Evolutionary conservation across 2,888 invertebrate species (phyloP).

Genomic region (Cyclophora albipunctata): DNA sequence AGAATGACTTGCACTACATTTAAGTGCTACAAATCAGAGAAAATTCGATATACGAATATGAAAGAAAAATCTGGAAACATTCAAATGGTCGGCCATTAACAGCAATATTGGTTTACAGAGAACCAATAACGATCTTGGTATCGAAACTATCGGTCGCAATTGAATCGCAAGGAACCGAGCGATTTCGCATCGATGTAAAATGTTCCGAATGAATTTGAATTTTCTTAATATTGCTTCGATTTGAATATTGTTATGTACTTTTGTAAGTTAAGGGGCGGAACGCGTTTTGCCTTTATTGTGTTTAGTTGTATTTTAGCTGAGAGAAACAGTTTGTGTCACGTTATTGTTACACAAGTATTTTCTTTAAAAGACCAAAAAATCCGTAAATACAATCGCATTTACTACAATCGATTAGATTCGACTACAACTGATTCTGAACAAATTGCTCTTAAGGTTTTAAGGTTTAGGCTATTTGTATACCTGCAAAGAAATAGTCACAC

Average conservation of each 20-base stretch:
- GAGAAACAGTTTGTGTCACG: no score
- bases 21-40: constrained; percentile 15
- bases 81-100: constrained; percentile 48
- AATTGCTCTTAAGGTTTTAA: no score
- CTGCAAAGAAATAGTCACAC: no score
- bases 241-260: constrained; percentile 7
- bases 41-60: constrained; percentile 23
- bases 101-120: constrained; percentile 43
- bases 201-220: constrained; percentile 30
- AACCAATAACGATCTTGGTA: constrained; percentile 44
- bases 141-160: constrained; percentile 40
- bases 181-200: constrained; percentile 8
- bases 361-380: no score
- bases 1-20: constrained; percentile 21
- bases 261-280: not conserved
- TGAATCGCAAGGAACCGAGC: constrained; percentile 29
- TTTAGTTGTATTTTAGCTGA: no score
- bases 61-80: constrained; percentile 40
- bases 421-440: no score
- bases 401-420: no score
- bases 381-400: no score
- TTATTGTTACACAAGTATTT: no score
- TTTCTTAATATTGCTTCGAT: constrained; percentile 22
- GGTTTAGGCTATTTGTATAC: no score
- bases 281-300: no score